phyloP scores from a whole-genome alignment of 1,140 invertebrate genomes.

The Diorhabda carinulata region DNA sequence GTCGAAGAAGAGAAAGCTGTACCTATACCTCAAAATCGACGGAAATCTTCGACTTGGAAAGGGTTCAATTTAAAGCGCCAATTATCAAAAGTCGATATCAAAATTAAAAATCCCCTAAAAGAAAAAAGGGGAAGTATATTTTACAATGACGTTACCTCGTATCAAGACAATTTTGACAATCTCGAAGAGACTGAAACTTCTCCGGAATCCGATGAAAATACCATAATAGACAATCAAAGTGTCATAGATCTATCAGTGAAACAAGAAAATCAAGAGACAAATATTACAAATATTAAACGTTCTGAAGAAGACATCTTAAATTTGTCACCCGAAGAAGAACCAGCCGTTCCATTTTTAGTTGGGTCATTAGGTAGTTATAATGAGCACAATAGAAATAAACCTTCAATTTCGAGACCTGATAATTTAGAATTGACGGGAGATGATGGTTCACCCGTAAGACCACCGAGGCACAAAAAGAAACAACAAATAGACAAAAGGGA shows the following conservation, averaged over 20 bases:
- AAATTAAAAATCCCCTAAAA: slow-evolving; percentile 59
- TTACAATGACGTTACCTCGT: slow-evolving; percentile 41
- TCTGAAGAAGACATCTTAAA: slow-evolving; percentile 40
- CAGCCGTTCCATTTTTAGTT: slow-evolving; percentile 26
- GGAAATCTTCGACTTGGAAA: slow-evolving; percentile 65
- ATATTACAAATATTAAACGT: slow-evolving; percentile 13
- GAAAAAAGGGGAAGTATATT: slow-evolving; percentile 45
- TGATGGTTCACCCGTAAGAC: slow-evolving; percentile 56
- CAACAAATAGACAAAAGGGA: slow-evolving; percentile 56
- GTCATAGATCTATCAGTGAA: slow-evolving; percentile 34
- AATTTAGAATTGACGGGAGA: slow-evolving; percentile 62
- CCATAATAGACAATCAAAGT: slow-evolving; percentile 36
- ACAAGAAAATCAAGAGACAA: slow-evolving; percentile 19
- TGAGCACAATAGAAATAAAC: slow-evolving; percentile 21
- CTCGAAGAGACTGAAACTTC: slow-evolving; percentile 34
- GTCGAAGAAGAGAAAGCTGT: slow-evolving; percentile 36
- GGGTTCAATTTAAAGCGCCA: slow-evolving; percentile 75
- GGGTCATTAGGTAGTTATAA: slow-evolving; percentile 30
- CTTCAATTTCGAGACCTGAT: slow-evolving; percentile 51
- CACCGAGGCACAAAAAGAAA: slow-evolving; percentile 58
- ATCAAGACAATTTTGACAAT: slow-evolving; percentile 28
- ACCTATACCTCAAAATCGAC: slow-evolving; percentile 42
- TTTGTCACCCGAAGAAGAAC: slow-evolving; percentile 30
- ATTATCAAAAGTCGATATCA: slow-evolving; percentile 74
- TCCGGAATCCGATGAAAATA: slow-evolving; percentile 41